phyloP scores from a whole-genome alignment of 2,113 vertebrate species.

The Gallinago undulata region DNA sequence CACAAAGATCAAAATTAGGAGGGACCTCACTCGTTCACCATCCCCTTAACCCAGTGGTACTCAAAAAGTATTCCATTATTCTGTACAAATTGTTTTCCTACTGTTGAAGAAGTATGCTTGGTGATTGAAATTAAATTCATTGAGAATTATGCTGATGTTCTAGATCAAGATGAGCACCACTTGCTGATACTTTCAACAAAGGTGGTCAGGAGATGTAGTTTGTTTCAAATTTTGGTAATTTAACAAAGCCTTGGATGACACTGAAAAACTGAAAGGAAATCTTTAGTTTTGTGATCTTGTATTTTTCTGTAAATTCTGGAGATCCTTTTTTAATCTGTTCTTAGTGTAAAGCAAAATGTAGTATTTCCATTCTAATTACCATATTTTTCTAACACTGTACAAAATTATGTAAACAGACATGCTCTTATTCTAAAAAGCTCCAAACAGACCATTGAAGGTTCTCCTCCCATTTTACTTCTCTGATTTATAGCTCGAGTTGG shows the following conservation, averaged over 20 bases:
- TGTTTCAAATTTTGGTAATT: not conserved
- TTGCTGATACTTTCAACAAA: not conserved
- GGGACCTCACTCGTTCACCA: not conserved
- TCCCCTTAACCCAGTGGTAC: not conserved
- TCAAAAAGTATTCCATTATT: not conserved
- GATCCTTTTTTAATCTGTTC: not conserved
- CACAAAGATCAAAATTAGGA: not conserved
- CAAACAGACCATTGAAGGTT: conserved; percentile 22
- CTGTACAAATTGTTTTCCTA: not conserved
- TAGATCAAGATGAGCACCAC: not conserved
- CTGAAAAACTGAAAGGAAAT: not conserved
- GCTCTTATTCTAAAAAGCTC: conserved; percentile 1
- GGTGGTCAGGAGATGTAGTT: not conserved
- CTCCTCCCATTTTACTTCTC: conserved; percentile 15
- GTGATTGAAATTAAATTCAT: not conserved
- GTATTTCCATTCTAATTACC: not conserved
- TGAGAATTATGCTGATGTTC: not conserved
- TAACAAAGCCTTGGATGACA: not conserved
- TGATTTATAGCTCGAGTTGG: conserved; percentile 57
- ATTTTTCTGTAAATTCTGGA: not conserved
- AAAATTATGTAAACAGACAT: conserved; percentile 15
- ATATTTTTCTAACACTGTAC: not conserved
- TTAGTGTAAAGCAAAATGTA: not conserved
- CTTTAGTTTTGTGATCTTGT: not conserved
- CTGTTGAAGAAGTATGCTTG: not conserved